Conservation (phyloP, 2,797 vertebrate genomes). For the Denticeps clupeoides region DNA sequence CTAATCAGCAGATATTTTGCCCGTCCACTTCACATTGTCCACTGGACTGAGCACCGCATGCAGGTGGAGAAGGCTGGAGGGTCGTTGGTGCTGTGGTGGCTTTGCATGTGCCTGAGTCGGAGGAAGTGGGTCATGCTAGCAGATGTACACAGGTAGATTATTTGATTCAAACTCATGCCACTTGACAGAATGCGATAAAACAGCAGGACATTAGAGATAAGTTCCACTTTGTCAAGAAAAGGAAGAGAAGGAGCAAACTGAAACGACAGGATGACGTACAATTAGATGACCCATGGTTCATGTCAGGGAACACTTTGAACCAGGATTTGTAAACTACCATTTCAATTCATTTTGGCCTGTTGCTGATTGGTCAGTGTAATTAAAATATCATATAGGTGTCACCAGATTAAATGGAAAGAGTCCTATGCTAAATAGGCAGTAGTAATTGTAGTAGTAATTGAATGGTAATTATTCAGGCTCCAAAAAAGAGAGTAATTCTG, state of each 20-base stretch:
- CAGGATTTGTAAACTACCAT: too few relatives aligned
- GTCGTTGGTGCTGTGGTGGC: slow-evolving; percentile 56
- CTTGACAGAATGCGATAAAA: slow-evolving; percentile 99
- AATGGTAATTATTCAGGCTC: too few relatives aligned
- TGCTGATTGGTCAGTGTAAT: too few relatives aligned
- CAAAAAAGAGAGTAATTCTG: too few relatives aligned
- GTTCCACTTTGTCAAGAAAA: slow-evolving; percentile 83
- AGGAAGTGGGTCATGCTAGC: slow-evolving; percentile 99
- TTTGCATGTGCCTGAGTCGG: slow-evolving; percentile 69
- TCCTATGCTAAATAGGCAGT: too few relatives aligned
- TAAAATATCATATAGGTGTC: too few relatives aligned
- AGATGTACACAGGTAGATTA: slow-evolving; percentile 99
- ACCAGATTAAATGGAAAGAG: too few relatives aligned
- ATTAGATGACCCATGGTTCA: slow-evolving; percentile 13
- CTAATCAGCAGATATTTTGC: slow-evolving; percentile 51
- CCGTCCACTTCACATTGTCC: slow-evolving; percentile 67
- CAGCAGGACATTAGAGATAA: slow-evolving; percentile 99
- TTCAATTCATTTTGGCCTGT: too few relatives aligned
- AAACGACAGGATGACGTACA: slow-evolving; percentile 28
- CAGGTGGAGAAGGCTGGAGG: slow-evolving; percentile 58
- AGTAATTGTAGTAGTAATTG: too few relatives aligned
- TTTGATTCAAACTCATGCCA: slow-evolving; percentile 99
- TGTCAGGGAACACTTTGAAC: too few relatives aligned
- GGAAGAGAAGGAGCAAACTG: slow-evolving; percentile 31
- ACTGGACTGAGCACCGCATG: slow-evolving; percentile 71